phyloP scores from a whole-genome alignment of 2,888 invertebrate species.

The Drosophila koepferae region DNA sequence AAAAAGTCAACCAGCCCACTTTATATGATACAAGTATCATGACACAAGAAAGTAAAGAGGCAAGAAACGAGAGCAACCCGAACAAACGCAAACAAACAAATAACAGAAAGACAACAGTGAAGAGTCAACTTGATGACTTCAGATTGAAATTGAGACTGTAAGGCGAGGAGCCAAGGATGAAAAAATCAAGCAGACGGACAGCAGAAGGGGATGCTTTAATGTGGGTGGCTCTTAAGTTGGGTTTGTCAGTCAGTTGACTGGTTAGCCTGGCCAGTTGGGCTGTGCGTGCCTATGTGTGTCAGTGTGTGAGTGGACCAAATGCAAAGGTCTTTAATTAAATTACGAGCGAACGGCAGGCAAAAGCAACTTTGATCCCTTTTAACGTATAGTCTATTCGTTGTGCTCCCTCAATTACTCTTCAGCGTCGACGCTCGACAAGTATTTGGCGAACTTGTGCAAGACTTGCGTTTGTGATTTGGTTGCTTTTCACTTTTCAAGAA shows the following conservation, averaged over 20 bases:
- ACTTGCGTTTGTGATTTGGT: slow-evolving; percentile 75
- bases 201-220: slow-evolving; percentile 18
- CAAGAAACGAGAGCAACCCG: slow-evolving; percentile 5
- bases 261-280: slow-evolving; percentile 37
- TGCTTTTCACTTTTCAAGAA: slow-evolving; percentile 63
- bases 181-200: slow-evolving; percentile 38
- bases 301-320: slow-evolving; percentile 39
- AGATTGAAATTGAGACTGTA: slow-evolving; percentile 76
- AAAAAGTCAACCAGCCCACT: slow-evolving; percentile 43
- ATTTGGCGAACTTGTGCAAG: slow-evolving; percentile 50
- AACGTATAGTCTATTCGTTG: slow-evolving; percentile 36
- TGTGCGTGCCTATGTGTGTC: slow-evolving; percentile 6
- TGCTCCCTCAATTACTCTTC: slow-evolving; percentile 18
- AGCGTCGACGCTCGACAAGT: slow-evolving; percentile 13
- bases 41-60: background rate
- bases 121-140: slow-evolving; percentile 69
- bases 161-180: slow-evolving; percentile 27
- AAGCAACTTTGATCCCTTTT: slow-evolving; percentile 80
- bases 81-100: slow-evolving; percentile 35
- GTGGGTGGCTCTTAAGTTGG: slow-evolving; percentile 40
- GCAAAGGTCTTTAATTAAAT: slow-evolving; percentile 79
- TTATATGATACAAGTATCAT: slow-evolving; percentile 32
- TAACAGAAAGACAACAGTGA: slow-evolving; percentile 51
- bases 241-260: slow-evolving; percentile 42
- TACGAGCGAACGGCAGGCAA: slow-evolving; percentile 65